These are phyloP conservation scores for Phaonia tiefii DNA, from an alignment of 2,888 invertebrate species.

Conservation along the genomic window DNA sequence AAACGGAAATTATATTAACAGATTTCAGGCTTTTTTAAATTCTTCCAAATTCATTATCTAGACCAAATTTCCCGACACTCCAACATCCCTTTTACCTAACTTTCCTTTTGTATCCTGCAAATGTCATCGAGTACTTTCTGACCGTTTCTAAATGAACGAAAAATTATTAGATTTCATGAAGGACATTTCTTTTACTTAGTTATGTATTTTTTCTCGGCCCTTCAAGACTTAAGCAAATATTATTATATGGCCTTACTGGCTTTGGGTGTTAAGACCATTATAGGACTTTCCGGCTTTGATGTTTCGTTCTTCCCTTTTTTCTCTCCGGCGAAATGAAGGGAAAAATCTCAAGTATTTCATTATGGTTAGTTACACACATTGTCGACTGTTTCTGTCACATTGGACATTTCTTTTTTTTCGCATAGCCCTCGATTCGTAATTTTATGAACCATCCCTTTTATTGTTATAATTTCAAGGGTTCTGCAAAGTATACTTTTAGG, in stretches of 20 bases:
- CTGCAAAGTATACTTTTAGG: slow-evolving; percentile 19
- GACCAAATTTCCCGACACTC: not conserved
- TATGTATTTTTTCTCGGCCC: not conserved
- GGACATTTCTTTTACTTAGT: not conserved
- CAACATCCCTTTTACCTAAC: not conserved
- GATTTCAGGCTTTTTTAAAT: no score
- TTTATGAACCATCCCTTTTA: slow-evolving; percentile 6
- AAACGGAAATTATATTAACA: no score
- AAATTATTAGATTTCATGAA: slow-evolving; percentile 25
- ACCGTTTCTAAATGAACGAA: slow-evolving; percentile 7
- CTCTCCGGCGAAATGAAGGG: not conserved
- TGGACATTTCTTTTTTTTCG: not conserved
- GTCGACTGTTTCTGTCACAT: slow-evolving; percentile 48
- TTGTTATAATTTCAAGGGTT: slow-evolving; percentile 27
- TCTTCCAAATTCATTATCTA: no score
- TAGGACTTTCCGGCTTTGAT: slow-evolving; percentile 30
- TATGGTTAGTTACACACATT: slow-evolving; percentile 29
- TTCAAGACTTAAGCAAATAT: slow-evolving; percentile 54
- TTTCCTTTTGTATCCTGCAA: slow-evolving; percentile 27
- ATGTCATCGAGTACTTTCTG: slow-evolving; percentile 46
- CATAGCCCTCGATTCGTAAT: no score
- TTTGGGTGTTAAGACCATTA: slow-evolving; percentile 45
- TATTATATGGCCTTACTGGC: slow-evolving; percentile 6
- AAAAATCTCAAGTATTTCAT: slow-evolving; percentile 22
- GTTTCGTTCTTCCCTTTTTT: not conserved